Evolutionary conservation across 2,888 invertebrate genomes (phyloP), one percentile per base, ranked within the genome.

Genomic region (Drosophila glabriapex): DNA sequence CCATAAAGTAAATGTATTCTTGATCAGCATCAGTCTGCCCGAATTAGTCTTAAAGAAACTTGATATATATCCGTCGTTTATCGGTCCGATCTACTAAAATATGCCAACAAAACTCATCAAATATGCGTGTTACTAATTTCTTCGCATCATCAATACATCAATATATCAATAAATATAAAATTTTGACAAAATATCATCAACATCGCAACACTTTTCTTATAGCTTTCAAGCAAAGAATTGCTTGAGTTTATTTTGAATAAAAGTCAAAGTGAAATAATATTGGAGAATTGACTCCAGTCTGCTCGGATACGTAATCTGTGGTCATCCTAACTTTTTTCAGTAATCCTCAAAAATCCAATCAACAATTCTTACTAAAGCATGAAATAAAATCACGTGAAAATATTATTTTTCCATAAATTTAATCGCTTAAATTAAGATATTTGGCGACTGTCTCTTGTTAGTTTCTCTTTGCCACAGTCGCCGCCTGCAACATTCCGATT

Each of bases 141-240:
- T 33, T 12, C 3, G 9, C 31, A 31, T 31, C 31, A 10, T 31
- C 10, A 31, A 31, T 2, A 31, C n/a, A n/a, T n/a, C n/a, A n/a
- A n/a, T n/a, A n/a, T n/a, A n/a, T n/a, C n/a, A n/a, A n/a, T n/a
- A n/a, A n/a, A n/a, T n/a, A n/a, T n/a, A n/a, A n/a, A 39, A 39
- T 41, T 1, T n/a, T 37, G 16, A 19, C 7, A 19, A 7, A 37
- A 19, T 7, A 37, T 37, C 6, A 22, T 5, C 43, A 6, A 22
- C 39, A 43, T 19, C 0, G 37, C 6, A 37, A 19, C 1, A 37
- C 19, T 37, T 3, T 0, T 37, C 3, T 19, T 2, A 41, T 16
- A 2, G 7, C 0, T 22, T 22, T 46, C 6, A 7, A 19, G 2
- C 0, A 10, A 10, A 9, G 10, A 10, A n/a, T n/a, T 5, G n/a